Evolutionary conservation across 2,113 vertebrate genomes (phyloP), one percentile per base, ranked within the genome.

Genomic region (Bolborhynchus lineola): DNA sequence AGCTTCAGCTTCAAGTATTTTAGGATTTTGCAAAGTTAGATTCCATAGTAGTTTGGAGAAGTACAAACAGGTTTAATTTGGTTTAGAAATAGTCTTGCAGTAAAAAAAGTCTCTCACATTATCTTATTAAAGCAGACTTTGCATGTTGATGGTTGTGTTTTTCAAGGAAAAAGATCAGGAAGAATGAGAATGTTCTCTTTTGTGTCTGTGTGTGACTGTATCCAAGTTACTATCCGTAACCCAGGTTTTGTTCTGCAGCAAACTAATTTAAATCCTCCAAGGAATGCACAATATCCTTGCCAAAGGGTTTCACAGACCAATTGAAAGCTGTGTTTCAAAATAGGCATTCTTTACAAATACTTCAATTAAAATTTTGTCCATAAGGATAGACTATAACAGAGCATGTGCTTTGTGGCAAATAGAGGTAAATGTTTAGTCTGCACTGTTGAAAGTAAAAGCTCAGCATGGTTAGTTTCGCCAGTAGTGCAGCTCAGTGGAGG

Each of bases 201-300:
- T 84, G 53, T 74, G 63, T 47, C 5, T 78, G 10, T 87, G 92
- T 95, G 86, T 82, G 92, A 91, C 92, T 97, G 97, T 97, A 95
- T 97, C 94, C 95, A 97, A 88, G 96, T 95, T 96, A 96, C 96
- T 96, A 79, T 93, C 86, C 77, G 78, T 95, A 97, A 96, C 96
- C 85, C 95, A 96, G 95, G 96, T 97, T 97, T 98, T 96, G 96
- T 94, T 97, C 88, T 49, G 89, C 50, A 14, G 78, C 97, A 83
- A 88, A 90, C 95, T 96, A 92, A 98, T 97, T 97, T 97, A 97
- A 98, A 98, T 98, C 98, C 97, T 96, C 90, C 76, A 75, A 97
- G 97, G 98, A 98, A 98, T 98, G 97, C 86, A 79, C 41, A 91
- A 70, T 94, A 81, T 97, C 96, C 93, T 93, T 97, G 96, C 97